Conservation (phyloP, 2,113 vertebrate genomes). For the Podarcis cretensis region DNA sequence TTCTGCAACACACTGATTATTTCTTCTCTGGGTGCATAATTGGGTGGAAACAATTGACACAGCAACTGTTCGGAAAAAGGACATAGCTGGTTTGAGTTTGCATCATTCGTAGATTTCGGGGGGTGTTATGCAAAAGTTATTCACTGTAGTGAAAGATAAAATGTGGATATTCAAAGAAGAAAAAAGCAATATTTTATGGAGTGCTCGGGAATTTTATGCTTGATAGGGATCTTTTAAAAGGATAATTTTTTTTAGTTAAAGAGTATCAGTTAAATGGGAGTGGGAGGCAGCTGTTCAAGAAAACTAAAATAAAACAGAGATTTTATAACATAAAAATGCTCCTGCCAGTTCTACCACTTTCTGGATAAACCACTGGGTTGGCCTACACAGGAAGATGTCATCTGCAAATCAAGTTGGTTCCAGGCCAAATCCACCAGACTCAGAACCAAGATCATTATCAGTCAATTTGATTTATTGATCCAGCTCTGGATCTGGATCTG, state of each 20-base stretch:
- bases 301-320: background rate
- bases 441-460: background rate
- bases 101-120: background rate
- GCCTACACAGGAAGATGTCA: background rate
- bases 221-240: too few species aligned
- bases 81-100: background rate
- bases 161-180: background rate
- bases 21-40: constrained; percentile 35
- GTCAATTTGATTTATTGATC: background rate
- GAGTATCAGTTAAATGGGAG: background rate
- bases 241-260: background rate
- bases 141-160: too few species aligned
- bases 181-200: background rate
- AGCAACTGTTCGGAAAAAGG: constrained; percentile 24
- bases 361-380: background rate
- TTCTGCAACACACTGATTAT: constrained; percentile 32
- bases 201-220: too few species aligned
- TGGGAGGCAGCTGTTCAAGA: background rate
- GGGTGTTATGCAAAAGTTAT: background rate
- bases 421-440: background rate
- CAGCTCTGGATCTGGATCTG: background rate
- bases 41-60: constrained; percentile 24
- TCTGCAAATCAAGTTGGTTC: background rate
- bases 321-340: too few species aligned
- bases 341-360: background rate